These are phyloP conservation scores for Lycodopsis pacificus DNA, from an alignment of 2,797 vertebrate species.

Conservation along the genomic window DNA sequence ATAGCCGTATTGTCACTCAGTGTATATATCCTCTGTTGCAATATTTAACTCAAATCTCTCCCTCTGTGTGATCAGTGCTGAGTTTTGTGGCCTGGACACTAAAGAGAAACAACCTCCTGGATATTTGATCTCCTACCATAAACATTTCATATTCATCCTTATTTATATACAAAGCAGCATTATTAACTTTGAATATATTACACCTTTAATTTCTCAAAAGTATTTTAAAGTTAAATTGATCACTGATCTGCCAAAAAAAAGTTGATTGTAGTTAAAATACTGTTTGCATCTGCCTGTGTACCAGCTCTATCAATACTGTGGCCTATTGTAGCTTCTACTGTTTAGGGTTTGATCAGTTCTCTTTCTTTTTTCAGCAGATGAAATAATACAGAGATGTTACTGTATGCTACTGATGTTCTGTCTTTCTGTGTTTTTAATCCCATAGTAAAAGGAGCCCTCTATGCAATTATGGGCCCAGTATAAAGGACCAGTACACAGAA, in stretches of 20 bases:
- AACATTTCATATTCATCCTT: conserved; percentile 18
- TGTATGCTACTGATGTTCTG: background rate
- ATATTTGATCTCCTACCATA: conserved; percentile 1
- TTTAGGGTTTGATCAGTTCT: conserved; percentile 22
- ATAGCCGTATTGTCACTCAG: conserved; percentile 59
- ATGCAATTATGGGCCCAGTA: conserved; percentile 57
- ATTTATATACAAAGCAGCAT: conserved; percentile 23
- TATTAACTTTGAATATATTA: conserved; percentile 7
- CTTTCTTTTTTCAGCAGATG: conserved; percentile 35
- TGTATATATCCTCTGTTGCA: conserved; percentile 46
- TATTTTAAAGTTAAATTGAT: conserved; percentile 13
- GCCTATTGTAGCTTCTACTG: conserved; percentile 36
- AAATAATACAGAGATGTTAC: conserved; percentile 21
- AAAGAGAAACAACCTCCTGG: conserved; percentile 34
- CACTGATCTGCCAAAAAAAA: background rate
- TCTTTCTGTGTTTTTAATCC: conserved; percentile 27
- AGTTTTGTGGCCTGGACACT: conserved; percentile 44
- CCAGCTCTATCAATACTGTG: conserved; percentile 34
- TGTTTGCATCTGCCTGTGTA: conserved; percentile 36
- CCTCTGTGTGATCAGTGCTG: conserved; percentile 41
- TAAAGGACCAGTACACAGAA: conserved; percentile 26
- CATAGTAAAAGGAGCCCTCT: conserved; percentile 49
- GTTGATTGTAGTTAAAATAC: conserved; percentile 7
- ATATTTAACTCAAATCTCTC: conserved; percentile 32
- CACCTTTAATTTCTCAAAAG: conserved; percentile 5